Evolutionary conservation across 2,888 invertebrate species (phyloP), one percentile per base, ranked within the genome.

Genomic region (Acleris literana): DNA sequence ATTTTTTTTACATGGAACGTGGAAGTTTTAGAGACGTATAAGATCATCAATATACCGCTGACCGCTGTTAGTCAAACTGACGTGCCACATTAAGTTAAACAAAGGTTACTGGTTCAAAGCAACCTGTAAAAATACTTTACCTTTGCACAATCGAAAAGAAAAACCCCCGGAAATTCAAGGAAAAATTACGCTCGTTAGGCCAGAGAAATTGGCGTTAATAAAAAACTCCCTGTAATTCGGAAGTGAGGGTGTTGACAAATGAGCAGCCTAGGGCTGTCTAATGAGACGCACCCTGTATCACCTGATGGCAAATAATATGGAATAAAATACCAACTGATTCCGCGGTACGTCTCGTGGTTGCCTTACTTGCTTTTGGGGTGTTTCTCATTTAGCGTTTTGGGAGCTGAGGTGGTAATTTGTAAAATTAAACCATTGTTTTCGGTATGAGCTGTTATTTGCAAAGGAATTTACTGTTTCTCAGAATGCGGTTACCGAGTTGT

Each of bases 161-260:
- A 75, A 69, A 74, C 57, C 68, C 65, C 70, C 66, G 70, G 62
- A 64, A 52, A 61, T 61, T 49, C 52, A 71, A 70, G 72, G 82
- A 88, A 87, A 90, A 90, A 88, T 89, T 80, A 80, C 84, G 70
- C 82, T 88, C 89, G 84, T 90, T 88, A 85, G 82, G 78, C 75
- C 75, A 77, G 82, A 85, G 84, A 81, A 86, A 88, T 88, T 87
- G 88, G 87, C 85, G 86, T 87, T 89, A 88, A 89, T 90, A 91
- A 90, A 89, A 86, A 76, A 78, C 74, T 70, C 75, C 78, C 74
- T 78, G 83, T 85, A 84, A 83, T 85, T 83, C 80, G 76, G 81
- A 76, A 78, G 76, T 72, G 74, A 79, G 84, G 86, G 85, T 78
- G 82, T 80, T 90, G 88, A 92, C 86, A 92, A 90, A 90, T 83